Conservation (phyloP, 2,888 invertebrate genomes). For the Eumerus sabulonum region DNA sequence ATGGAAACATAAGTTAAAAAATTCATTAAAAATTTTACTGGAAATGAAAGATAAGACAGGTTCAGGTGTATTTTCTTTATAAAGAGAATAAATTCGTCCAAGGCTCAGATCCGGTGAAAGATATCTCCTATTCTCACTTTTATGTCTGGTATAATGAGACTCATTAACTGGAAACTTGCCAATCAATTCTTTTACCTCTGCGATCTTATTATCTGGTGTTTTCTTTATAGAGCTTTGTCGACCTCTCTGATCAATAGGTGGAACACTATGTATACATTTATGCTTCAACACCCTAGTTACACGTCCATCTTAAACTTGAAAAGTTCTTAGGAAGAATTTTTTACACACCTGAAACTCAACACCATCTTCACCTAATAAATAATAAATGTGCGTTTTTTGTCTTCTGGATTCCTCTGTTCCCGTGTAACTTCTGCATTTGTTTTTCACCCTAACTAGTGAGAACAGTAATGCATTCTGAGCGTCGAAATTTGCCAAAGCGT, state of each 20-base stretch:
- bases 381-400: too few species aligned
- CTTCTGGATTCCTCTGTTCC: conserved; percentile 19
- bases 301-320: neutral
- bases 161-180: conserved; percentile 10
- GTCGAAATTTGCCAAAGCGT: conserved; percentile 20
- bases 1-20: conserved; percentile 11
- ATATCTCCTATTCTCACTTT: conserved; percentile 23
- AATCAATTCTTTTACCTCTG: conserved; percentile 16
- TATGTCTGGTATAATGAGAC: conserved; percentile 13
- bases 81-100: neutral
- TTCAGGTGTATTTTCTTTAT: conserved; percentile 4
- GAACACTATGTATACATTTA: conserved; percentile 16
- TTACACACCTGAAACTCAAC: conserved; percentile 22
- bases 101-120: conserved; percentile 10
- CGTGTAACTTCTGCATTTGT: conserved; percentile 18
- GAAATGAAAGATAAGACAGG: neutral
- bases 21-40: conserved; percentile 6
- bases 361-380: conserved; percentile 22
- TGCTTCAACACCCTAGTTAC: conserved; percentile 11
- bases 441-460: conserved; percentile 16
- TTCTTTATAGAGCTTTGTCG: conserved; percentile 18
- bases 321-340: conserved; percentile 6
- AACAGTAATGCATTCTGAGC: conserved; percentile 13
- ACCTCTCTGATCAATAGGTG: conserved; percentile 15
- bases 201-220: conserved; percentile 13